Percentiles rank a stretch among this genome's conserved stretches.
phyloP scores from a whole-genome alignment of 1,140 invertebrate genomes.

The Drosophila sechellia region DNA sequence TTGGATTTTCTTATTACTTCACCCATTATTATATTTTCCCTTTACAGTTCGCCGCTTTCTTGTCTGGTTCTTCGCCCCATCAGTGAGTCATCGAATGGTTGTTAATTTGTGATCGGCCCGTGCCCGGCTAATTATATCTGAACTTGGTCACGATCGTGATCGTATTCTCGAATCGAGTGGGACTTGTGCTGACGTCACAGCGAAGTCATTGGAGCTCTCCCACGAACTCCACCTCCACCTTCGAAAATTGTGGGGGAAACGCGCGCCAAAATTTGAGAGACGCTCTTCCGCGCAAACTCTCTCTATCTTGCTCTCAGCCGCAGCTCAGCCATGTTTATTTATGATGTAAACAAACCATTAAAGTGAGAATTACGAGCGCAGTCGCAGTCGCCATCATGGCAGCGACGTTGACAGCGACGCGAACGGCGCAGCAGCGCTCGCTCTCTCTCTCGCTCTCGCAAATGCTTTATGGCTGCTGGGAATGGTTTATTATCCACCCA shows the following conservation, averaged over 20 bases:
- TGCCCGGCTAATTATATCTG: conserved; percentile 44
- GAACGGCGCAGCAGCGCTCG: conserved; percentile 34
- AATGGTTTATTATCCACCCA: conserved; percentile 80
- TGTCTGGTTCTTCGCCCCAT: conserved; percentile 4
- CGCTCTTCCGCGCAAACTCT: conserved; percentile 32
- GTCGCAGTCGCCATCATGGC: conserved; percentile 77
- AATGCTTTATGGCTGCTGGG: conserved; percentile 81
- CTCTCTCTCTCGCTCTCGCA: conserved; percentile 46
- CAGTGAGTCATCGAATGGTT: conserved; percentile 23
- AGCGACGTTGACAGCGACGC: conserved; percentile 41
- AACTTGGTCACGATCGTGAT: conserved; percentile 51
- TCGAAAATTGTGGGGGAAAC: conserved; percentile 15
- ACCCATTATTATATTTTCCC: not conserved
- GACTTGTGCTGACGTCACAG: conserved; percentile 43
- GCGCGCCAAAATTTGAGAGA: conserved; percentile 65
- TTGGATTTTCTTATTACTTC: not conserved
- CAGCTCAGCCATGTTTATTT: conserved; percentile 82
- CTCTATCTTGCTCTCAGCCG: conserved; percentile 35
- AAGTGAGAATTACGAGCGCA: conserved; percentile 82
- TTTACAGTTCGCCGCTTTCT: not conserved
- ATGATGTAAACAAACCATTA: conserved; percentile 85
- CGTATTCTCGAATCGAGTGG: conserved; percentile 40
- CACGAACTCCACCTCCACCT: not conserved
- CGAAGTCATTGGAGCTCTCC: conserved; percentile 5
- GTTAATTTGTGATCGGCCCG: conserved; percentile 41